Percentiles rank a stretch among this genome's conserved stretches.
These are phyloP conservation scores for Lycocorax pyrrhopterus DNA, from an alignment of 2,113 vertebrate species.

Conservation along the genomic window DNA sequence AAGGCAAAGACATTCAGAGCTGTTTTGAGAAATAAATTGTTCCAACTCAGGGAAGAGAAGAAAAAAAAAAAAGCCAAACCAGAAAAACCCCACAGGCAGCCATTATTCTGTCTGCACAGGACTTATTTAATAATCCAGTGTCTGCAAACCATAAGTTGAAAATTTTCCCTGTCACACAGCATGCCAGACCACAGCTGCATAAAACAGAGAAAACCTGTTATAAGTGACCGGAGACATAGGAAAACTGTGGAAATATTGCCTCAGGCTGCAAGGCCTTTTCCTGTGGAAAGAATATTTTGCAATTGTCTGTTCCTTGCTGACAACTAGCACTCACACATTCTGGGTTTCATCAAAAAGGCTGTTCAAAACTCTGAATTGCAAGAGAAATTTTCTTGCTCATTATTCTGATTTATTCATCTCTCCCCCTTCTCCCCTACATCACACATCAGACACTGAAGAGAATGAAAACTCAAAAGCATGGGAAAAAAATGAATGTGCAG, in stretches of 20 bases:
- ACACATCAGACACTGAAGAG: background rate
- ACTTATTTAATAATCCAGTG: conserved; percentile 2
- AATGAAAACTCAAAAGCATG: background rate
- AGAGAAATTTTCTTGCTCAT: background rate
- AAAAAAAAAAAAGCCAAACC: background rate
- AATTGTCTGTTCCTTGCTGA: conserved; percentile 28
- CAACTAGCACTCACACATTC: background rate
- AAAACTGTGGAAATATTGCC: conserved; percentile 58
- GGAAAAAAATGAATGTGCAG: background rate
- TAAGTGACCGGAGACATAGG: conserved; percentile 33
- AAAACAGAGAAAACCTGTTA: conserved; percentile 50
- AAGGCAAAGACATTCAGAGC: background rate
- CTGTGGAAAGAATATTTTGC: conserved; percentile 41
- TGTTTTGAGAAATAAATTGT: background rate
- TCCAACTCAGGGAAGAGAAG: background rate
- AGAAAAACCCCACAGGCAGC: background rate
- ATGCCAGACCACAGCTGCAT: conserved; percentile 58
- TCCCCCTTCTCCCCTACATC: background rate
- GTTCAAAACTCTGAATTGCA: background rate
- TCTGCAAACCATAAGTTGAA: conserved; percentile 25
- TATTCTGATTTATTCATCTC: background rate
- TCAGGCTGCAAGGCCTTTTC: conserved; percentile 53
- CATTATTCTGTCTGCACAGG: conserved; percentile 19
- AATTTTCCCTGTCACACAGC: background rate
- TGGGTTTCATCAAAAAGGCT: background rate